These are phyloP conservation scores for Ichneumoninae sp. DNA, from an alignment of 2,888 invertebrate species.

Conservation along the genomic window DNA sequence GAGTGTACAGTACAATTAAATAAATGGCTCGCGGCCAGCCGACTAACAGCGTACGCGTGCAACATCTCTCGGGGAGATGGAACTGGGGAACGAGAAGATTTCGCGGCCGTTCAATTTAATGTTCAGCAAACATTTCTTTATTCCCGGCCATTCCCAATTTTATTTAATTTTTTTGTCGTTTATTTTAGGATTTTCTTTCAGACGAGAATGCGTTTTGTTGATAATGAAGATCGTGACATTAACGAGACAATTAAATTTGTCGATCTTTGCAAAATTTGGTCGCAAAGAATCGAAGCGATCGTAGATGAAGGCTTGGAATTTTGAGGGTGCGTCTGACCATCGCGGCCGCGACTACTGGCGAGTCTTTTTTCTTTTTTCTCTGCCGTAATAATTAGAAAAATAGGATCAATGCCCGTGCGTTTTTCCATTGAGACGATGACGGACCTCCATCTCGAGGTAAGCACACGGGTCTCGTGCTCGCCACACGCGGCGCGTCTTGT, in stretches of 20 bases:
- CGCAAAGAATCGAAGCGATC: neutral
- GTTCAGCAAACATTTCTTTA: neutral
- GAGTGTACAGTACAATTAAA: constrained; percentile 47
- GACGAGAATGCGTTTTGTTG: no score
- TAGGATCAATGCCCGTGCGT: neutral
- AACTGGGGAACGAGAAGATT: constrained; percentile 7
- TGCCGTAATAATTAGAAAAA: neutral
- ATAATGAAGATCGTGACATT: neutral
- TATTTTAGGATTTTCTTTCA: neutral
- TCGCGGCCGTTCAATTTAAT: neutral
- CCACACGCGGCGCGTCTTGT: constrained; percentile 27
- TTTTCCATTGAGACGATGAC: constrained; percentile 1
- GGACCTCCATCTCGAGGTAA: neutral
- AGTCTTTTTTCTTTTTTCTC: neutral
- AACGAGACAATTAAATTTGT: neutral
- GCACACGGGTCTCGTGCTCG: constrained; percentile 17
- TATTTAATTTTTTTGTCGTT: neutral
- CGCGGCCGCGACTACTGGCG: constrained; percentile 32
- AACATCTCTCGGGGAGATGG: constrained; percentile 4
- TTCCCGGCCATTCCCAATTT: neutral
- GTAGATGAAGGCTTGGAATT: neutral
- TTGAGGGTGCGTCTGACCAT: constrained; percentile 31
- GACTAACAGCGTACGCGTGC: constrained; percentile 18
- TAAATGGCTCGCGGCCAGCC: constrained; percentile 36
- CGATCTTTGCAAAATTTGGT: neutral